Percentiles rank a stretch among this genome's conserved stretches.
Evolutionary conservation across 2,888 invertebrate genomes (phyloP).

Genomic region (Zaprionus lineosus): DNA sequence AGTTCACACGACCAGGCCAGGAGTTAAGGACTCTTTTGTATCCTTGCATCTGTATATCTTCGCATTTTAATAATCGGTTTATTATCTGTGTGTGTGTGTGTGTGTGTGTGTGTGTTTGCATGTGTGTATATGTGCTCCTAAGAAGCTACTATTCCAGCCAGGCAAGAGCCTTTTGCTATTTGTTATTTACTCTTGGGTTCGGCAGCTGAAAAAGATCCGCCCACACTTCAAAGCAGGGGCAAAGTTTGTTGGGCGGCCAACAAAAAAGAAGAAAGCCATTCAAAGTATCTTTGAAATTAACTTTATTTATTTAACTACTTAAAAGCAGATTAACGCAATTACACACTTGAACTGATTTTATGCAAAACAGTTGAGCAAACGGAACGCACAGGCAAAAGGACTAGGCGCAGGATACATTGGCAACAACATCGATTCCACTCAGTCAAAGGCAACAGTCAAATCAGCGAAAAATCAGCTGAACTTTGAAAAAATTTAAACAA

Average conservation of each 20-base stretch:
- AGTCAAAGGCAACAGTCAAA: conserved; percentile 13
- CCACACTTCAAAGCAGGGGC: conserved; percentile 61
- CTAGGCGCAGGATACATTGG: too few relatives aligned
- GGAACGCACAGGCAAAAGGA: conserved; percentile 10
- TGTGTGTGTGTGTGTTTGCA: conserved; percentile 18
- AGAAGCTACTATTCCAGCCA: conserved; percentile 34
- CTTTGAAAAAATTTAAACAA: neutral
- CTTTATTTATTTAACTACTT: conserved; percentile 82
- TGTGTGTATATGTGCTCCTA: too few relatives aligned
- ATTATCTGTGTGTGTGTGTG: conserved; percentile 41
- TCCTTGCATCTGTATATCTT: conserved; percentile 45
- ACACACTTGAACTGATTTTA: conserved; percentile 80
- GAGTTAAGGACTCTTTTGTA: conserved; percentile 18
- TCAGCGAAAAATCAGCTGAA: conserved; percentile 26
- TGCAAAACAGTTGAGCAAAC: conserved; percentile 53
- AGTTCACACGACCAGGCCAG: conserved; percentile 64
- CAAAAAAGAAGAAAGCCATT: conserved; percentile 51
- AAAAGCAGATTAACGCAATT: conserved; percentile 82
- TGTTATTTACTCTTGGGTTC: conserved; percentile 30
- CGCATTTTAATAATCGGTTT: conserved; percentile 73
- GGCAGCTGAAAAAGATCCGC: conserved; percentile 24
- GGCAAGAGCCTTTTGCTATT: conserved; percentile 47
- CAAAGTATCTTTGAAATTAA: conserved; percentile 77
- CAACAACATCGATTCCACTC: neutral
- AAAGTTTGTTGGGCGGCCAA: conserved; percentile 39